Evolutionary conservation across 1,140 invertebrate genomes (phyloP).

Genomic region (Ctenoplectra terminalis): DNA sequence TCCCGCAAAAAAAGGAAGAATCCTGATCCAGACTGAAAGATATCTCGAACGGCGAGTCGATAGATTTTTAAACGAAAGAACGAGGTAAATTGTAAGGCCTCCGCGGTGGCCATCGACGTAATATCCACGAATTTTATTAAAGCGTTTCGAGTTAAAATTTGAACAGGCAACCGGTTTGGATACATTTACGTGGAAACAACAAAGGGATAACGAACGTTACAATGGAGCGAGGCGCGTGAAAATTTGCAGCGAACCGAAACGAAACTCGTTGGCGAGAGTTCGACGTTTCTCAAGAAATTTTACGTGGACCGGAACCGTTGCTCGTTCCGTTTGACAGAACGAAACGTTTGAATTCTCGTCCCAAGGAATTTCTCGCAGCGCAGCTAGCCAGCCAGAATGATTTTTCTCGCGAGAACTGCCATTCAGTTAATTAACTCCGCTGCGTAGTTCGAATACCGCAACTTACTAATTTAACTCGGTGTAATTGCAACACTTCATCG

Average conservation of each 20-base stretch:
- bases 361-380: not conserved
- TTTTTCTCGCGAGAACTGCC: slow-evolving; percentile 23
- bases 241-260: not conserved
- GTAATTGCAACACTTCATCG: slow-evolving; percentile 26
- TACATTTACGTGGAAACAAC: not conserved
- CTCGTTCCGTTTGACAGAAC: not conserved
- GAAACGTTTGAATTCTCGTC: slow-evolving; percentile 8
- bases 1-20: not conserved
- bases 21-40: not conserved
- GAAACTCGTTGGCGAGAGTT: not conserved
- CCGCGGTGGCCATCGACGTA: too few species aligned
- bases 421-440: slow-evolving; percentile 45
- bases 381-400: not conserved
- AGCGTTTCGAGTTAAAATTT: too few species aligned
- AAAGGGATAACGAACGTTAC: not conserved
- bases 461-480: slow-evolving; percentile 23
- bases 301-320: not conserved
- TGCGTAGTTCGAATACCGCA: slow-evolving; percentile 24
- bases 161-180: too few species aligned
- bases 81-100: too few species aligned
- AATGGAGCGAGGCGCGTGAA: not conserved
- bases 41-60: not conserved
- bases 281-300: not conserved
- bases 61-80: not conserved
- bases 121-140: too few species aligned